Evolutionary conservation across 2,888 invertebrate genomes (phyloP), one percentile per base, ranked within the genome.

Genomic region (Drosophila prolongata): DNA sequence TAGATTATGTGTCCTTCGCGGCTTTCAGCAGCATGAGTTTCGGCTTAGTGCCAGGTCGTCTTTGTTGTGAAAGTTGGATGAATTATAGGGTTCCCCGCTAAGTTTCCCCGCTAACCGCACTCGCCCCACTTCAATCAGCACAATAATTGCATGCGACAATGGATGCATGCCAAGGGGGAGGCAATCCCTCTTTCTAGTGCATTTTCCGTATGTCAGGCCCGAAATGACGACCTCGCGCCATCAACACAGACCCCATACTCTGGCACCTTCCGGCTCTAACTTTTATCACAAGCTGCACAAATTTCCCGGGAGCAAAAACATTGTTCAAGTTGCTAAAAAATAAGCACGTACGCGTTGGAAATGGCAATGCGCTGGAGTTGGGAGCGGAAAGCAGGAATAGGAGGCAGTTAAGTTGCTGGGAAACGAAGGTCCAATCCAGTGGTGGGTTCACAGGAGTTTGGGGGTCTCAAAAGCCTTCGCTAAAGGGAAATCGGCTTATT

Each of bases 271-370:
- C 53, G 54, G 55, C 24, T 55, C 61, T 53, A 78, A 80, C 70
- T 87, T 87, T 80, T 87, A 89, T 85, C 84, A 79, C 68, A 76
- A 78, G 76, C 67, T 60, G 70, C 76, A 75, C 65, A 70, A 77
- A 77, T 77, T 70, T 79, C 66, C 75, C 78, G 53, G 71, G 57
- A 62, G 79, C 77, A 72, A 82, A 77, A 83, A 79, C 76, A 84
- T 71, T 87, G 89, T 78, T 78, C 61, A 86, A 87, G 78, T 87
- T 79, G 89, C 78, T 84, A 84, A 81, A 80, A 77, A 79, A 87
- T 76, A 80, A 87, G 77, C 90, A 90, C 88, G 86, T 89, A 82
- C 83, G 77, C 76, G 68, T 59, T 77, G 79, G 55, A 87, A 86
- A 82, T 83, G 80, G 72, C 62, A 66, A 54, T 56, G 71, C 71